A percentile compares a stretch with the other conserved stretches of the same genome.
Evolutionary conservation across 2,113 vertebrate genomes (phyloP).

Genomic region (Cromileptes altivelis): DNA sequence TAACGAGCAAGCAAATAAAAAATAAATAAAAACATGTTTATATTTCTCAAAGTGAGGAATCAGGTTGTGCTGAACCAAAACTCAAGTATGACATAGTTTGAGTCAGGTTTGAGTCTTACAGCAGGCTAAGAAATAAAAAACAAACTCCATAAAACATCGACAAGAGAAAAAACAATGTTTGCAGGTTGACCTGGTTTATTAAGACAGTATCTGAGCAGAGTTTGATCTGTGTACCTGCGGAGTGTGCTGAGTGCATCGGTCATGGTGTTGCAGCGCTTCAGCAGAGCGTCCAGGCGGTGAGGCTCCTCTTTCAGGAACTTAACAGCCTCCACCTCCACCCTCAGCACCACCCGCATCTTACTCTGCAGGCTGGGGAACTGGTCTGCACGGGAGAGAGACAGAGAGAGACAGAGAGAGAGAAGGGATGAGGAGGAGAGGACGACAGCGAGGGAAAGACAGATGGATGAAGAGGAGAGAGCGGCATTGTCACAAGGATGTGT

Average conservation of each 20-base stretch:
- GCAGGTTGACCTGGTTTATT: slow-evolving; percentile 2
- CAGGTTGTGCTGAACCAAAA: too few species aligned
- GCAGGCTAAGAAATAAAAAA: neutral
- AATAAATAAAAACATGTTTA: neutral
- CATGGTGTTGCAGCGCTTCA: slow-evolving; percentile 95
- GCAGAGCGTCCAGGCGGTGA: slow-evolving; percentile 92
- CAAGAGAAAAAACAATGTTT: neutral
- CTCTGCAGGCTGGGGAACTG: slow-evolving; percentile 98
- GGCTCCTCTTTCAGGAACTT: slow-evolving; percentile 99
- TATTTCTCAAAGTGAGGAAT: neutral
- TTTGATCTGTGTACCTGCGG: slow-evolving; percentile 77
- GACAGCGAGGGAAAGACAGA: neutral
- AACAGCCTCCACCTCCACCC: slow-evolving; percentile 97
- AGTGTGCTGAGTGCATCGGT: slow-evolving; percentile 87
- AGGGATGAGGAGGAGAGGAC: neutral
- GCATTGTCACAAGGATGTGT: slow-evolving; percentile 1
- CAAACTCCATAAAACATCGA: neutral
- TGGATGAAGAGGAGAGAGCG: neutral
- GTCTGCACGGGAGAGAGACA: slow-evolving; percentile 83
- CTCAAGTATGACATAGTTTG: neutral
- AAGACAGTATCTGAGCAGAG: neutral
- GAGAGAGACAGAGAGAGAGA: neutral
- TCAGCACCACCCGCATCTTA: slow-evolving; percentile 97
- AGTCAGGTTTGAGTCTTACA: too few species aligned
- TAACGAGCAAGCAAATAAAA: neutral